These are phyloP conservation scores for Antedon mediterranea DNA, from an alignment of 53 echinoderm and acorn worm species.

Conservation along the genomic window DNA sequence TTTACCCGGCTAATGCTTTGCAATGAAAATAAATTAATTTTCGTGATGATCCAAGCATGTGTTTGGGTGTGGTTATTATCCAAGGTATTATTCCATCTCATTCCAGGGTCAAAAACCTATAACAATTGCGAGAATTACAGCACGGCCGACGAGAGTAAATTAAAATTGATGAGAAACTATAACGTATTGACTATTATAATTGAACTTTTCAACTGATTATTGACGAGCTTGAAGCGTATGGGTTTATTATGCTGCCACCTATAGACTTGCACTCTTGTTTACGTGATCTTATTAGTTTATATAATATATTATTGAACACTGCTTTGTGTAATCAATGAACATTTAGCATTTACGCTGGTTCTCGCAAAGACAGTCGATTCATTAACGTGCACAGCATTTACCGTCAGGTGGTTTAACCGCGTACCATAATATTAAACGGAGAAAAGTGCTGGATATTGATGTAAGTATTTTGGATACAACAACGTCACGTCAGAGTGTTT, in stretches of 20 bases:
- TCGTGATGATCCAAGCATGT: background rate
- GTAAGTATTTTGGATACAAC: too few species aligned
- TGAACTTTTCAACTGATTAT: background rate
- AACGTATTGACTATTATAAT: background rate
- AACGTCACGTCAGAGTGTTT: too few species aligned
- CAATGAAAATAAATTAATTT: background rate
- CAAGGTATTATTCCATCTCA: background rate
- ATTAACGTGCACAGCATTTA: too few species aligned
- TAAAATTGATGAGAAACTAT: background rate
- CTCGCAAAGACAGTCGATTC: too few species aligned
- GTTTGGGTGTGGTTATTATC: background rate
- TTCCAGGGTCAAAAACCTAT: background rate
- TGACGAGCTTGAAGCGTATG: background rate
- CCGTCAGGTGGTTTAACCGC: too few species aligned
- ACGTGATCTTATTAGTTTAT: background rate
- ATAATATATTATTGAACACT: background rate
- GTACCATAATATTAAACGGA: too few species aligned
- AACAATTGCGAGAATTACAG: background rate
- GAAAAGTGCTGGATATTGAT: too few species aligned
- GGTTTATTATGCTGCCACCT: background rate
- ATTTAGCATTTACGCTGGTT: background rate
- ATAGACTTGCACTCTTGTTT: background rate
- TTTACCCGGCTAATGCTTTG: background rate
- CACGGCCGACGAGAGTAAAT: background rate
- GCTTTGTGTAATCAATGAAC: background rate